These are phyloP conservation scores for Paedocypris sp. DNA, from an alignment of 2,113 vertebrate genomes.

Conservation along the genomic window DNA sequence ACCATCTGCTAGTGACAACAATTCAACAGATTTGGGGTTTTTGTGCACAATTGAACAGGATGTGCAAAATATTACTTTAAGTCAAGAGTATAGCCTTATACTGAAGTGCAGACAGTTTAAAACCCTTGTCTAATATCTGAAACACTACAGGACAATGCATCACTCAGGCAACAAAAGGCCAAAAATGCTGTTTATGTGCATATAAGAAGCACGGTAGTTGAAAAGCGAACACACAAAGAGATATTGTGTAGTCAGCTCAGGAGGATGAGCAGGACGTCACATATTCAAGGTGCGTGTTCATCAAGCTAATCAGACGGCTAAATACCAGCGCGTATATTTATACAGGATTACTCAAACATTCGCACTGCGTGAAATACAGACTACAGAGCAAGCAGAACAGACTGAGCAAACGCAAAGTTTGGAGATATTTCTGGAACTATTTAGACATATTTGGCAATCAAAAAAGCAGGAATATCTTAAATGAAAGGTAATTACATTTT, in stretches of 20 bases:
- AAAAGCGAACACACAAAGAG: background rate
- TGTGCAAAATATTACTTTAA: too few relatives aligned
- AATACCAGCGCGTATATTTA: slow-evolving; percentile 50
- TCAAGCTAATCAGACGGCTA: slow-evolving; percentile 48
- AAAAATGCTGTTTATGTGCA: too few relatives aligned
- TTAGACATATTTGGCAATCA: background rate
- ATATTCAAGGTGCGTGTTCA: slow-evolving; percentile 33
- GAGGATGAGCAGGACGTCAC: slow-evolving; percentile 1
- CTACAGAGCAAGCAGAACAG: slow-evolving; percentile 1
- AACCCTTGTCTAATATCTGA: too few relatives aligned
- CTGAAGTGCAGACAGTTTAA: too few relatives aligned
- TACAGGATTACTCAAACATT: slow-evolving; percentile 57
- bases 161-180: too few relatives aligned
- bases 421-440: background rate
- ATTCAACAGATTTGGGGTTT: too few relatives aligned
- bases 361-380: slow-evolving; percentile 42
- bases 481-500: slow-evolving; percentile 28
- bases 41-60: too few relatives aligned
- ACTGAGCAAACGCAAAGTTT: slow-evolving; percentile 28
- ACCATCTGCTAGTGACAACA: too few relatives aligned
- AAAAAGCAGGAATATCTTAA: background rate
- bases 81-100: too few relatives aligned
- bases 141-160: too few relatives aligned
- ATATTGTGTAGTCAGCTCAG: background rate
- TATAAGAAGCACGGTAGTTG: too few relatives aligned